Percentiles rank a stretch among this genome's conserved stretches.
Evolutionary conservation across 2,797 vertebrate genomes (phyloP).

Genomic region (Acanthornis magna): DNA sequence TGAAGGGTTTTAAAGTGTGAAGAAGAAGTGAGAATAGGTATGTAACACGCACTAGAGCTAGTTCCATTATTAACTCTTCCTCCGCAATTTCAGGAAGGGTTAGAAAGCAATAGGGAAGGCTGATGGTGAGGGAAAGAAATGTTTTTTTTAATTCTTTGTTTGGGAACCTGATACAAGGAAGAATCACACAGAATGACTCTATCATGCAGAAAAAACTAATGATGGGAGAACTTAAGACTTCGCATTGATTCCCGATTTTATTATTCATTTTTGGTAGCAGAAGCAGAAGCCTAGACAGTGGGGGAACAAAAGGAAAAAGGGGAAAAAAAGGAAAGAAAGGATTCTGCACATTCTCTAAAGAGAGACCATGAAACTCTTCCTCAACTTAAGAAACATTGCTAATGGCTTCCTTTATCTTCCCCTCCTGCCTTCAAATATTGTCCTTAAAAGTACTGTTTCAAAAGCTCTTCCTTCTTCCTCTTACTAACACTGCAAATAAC

Average conservation of each 20-base stretch:
- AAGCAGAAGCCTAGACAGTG: background rate
- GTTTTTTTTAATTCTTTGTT: background rate
- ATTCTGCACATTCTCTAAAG: background rate
- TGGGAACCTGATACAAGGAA: background rate
- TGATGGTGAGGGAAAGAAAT: background rate
- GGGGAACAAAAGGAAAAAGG: fast-evolving
- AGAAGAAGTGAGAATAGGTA: conserved; percentile 32
- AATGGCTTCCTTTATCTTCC: background rate
- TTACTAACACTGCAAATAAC: background rate
- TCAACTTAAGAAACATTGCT: background rate
- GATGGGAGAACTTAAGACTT: background rate
- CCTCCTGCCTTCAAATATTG: background rate
- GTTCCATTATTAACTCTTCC: conserved; percentile 49
- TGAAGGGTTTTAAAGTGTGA: conserved; percentile 43
- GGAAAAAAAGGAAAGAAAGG: fast-evolving
- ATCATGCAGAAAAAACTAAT: background rate
- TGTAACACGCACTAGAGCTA: background rate
- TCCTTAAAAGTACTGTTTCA: background rate
- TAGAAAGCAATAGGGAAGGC: background rate
- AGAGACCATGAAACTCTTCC: background rate
- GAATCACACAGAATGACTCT: background rate
- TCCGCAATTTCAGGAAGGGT: background rate
- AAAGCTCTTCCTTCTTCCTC: background rate
- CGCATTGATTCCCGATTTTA: background rate
- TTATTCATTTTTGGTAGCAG: background rate